phyloP scores from a whole-genome alignment of 2,113 vertebrate genomes.

The Python bivittatus region DNA sequence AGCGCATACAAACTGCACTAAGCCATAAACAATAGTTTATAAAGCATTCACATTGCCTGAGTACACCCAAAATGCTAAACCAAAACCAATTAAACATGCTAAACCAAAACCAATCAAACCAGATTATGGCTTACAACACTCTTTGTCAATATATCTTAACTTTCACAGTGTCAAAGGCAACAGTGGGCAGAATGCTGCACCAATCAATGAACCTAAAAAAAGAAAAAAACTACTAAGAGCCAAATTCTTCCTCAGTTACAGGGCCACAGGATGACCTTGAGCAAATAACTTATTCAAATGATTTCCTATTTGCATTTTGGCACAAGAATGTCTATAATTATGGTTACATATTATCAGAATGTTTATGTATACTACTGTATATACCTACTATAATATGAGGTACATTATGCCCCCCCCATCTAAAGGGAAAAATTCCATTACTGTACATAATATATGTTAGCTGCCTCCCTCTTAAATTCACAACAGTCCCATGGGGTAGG shows the following conservation, averaged over 20 bases:
- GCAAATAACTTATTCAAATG: neutral
- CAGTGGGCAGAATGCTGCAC: neutral
- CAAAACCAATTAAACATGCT: neutral
- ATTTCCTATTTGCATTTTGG: neutral
- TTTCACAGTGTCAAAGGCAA: neutral
- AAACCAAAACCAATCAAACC: neutral
- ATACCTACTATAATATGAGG: neutral
- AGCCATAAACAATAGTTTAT: neutral
- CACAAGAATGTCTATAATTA: neutral
- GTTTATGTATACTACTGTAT: neutral
- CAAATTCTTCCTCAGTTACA: neutral
- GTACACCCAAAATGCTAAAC: neutral
- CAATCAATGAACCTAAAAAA: neutral
- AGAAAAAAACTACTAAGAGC: neutral
- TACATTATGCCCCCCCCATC: neutral
- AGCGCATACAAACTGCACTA: neutral
- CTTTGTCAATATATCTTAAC: neutral
- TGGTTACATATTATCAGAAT: neutral
- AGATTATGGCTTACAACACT: neutral
- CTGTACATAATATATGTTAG: neutral
- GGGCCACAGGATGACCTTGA: neutral
- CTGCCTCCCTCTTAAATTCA: neutral
- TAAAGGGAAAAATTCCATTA: neutral
- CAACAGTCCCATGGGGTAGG: neutral
- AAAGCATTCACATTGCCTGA: neutral